Evolutionary conservation across 1,140 invertebrate species (phyloP).

Genomic region (Sitophilus oryzae): DNA sequence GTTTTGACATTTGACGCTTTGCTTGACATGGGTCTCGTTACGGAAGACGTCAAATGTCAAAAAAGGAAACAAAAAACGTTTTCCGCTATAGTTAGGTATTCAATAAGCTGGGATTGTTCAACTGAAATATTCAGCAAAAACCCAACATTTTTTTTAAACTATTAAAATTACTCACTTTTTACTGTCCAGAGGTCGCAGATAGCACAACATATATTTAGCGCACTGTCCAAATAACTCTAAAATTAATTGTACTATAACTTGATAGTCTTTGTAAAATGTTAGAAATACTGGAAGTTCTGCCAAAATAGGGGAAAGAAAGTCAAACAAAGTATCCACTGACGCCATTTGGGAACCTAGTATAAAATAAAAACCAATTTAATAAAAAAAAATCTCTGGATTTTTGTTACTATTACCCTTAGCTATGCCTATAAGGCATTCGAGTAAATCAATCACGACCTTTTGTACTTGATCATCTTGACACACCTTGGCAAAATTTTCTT

Average conservation of each 20-base stretch:
- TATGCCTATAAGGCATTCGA: slow-evolving; percentile 63
- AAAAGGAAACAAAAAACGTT: too few relatives aligned
- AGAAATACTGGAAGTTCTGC: slow-evolving; percentile 61
- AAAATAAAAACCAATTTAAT: neutral
- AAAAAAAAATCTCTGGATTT: neutral
- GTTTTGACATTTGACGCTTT: too few relatives aligned
- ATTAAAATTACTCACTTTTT: slow-evolving; percentile 32
- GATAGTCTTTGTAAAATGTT: slow-evolving; percentile 75
- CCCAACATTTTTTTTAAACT: neutral
- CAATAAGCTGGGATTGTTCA: neutral
- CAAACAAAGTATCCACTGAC: slow-evolving; percentile 57
- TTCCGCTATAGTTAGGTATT: too few relatives aligned
- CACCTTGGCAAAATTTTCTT: slow-evolving; percentile 52
- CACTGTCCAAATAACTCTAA: slow-evolving; percentile 70
- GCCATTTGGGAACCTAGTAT: slow-evolving; percentile 48
- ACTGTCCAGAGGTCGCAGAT: slow-evolving; percentile 55
- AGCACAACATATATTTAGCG: slow-evolving; percentile 62
- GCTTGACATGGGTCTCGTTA: too few relatives aligned
- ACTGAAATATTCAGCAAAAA: too few relatives aligned
- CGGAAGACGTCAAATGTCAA: too few relatives aligned
- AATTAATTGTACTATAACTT: slow-evolving; percentile 70
- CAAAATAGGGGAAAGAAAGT: slow-evolving; percentile 58
- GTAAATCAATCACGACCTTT: slow-evolving; percentile 55
- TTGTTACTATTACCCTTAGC: slow-evolving; percentile 41
- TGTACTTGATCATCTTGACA: slow-evolving; percentile 56